Evolutionary conservation across 2,113 vertebrate species (phyloP).

Genomic region (Brevimyrus niger): DNA sequence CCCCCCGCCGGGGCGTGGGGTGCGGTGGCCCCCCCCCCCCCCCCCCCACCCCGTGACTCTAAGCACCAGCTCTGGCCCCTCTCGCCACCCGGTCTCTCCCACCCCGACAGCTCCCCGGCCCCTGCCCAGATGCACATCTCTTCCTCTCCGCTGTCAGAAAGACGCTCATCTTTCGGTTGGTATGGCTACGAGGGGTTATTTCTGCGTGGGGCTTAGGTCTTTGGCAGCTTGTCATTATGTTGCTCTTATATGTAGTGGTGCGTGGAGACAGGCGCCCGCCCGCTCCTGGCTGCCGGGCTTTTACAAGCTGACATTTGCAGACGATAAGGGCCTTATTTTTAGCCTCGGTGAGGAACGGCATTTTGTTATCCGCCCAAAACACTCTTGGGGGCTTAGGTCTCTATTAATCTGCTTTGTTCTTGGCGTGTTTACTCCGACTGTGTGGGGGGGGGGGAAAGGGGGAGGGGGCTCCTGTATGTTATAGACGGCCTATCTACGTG

Average conservation of each 20-base stretch:
- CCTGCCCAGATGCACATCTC: background rate
- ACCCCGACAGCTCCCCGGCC: background rate
- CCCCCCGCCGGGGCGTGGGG: no score
- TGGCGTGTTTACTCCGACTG: background rate
- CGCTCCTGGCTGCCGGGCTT: background rate
- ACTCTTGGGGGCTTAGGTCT: constrained; percentile 6
- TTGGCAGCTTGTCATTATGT: constrained; percentile 22
- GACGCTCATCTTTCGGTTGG: constrained; percentile 19
- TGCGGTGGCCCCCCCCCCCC: no score
- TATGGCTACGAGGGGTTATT: constrained; percentile 27
- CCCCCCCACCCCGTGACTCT: background rate
- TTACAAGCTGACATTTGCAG: constrained; percentile 19
- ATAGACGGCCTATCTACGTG: background rate
- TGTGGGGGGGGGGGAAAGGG: background rate
- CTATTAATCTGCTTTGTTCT: constrained; percentile 9
- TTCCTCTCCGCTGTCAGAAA: background rate
- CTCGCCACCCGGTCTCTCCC: background rate
- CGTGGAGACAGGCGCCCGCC: constrained; percentile 8
- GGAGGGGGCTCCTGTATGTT: background rate
- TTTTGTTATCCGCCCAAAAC: constrained; percentile 14
- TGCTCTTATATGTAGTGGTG: constrained; percentile 22
- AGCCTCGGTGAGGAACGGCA: constrained; percentile 19
- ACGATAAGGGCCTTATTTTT: constrained; percentile 34
- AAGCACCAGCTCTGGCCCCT: background rate
- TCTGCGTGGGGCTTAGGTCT: background rate